These are phyloP conservation scores for Epistrophe grossulariae DNA, from an alignment of 2,888 invertebrate species.

Conservation along the genomic window DNA sequence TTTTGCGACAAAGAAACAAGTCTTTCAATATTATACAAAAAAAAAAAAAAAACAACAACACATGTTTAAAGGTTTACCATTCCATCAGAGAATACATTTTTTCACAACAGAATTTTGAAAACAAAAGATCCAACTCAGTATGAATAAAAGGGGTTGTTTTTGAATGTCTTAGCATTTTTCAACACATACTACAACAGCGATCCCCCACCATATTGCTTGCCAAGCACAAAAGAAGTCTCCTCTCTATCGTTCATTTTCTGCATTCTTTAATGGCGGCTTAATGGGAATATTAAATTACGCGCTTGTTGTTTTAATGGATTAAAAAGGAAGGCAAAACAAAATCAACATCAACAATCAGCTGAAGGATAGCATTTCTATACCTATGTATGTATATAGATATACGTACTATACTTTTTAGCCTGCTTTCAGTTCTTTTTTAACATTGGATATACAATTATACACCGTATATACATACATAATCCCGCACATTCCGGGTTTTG, in stretches of 20 bases:
- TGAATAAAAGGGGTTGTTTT: constrained; percentile 53
- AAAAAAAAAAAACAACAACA: neutral
- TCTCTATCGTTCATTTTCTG: constrained; percentile 59
- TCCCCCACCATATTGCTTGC: constrained; percentile 22
- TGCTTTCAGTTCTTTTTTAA: constrained; percentile 13
- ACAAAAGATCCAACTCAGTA: constrained; percentile 25
- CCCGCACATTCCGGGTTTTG: constrained; percentile 50
- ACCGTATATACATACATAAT: neutral
- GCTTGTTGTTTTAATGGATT: constrained; percentile 79
- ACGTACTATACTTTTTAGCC: constrained; percentile 37
- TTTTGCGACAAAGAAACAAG: neutral
- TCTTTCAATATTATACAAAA: too few relatives aligned
- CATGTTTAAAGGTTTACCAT: neutral
- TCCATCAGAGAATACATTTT: neutral
- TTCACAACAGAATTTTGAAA: neutral
- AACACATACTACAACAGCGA: constrained; percentile 34
- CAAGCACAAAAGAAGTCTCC: constrained; percentile 20
- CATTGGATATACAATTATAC: neutral
- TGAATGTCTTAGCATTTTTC: neutral
- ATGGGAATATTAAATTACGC: constrained; percentile 84
- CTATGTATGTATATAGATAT: too few relatives aligned
- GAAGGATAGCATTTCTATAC: constrained; percentile 10
- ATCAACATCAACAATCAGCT: constrained; percentile 60
- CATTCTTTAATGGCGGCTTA: constrained; percentile 83
- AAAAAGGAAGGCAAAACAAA: constrained; percentile 76